Conservation (phyloP, 2,888 invertebrate genomes). For the Carabus problematicus region DNA sequence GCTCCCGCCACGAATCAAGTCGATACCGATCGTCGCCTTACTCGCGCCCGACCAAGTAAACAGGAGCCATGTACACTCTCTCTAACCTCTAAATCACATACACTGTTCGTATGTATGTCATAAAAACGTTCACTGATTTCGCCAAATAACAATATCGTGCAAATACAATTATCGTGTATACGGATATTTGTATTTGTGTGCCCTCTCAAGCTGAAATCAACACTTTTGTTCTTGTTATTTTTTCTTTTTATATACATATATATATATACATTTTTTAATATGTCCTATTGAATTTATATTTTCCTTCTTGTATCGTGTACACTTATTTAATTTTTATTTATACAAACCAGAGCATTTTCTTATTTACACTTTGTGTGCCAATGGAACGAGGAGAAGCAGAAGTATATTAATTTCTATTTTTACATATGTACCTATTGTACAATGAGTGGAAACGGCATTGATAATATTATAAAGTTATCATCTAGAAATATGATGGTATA, state of each 20-base stretch:
- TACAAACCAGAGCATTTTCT: slow-evolving; percentile 26
- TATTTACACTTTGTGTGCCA: slow-evolving; percentile 35
- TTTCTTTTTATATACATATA: slow-evolving; percentile 1
- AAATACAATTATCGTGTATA: background rate
- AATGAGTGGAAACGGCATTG: background rate
- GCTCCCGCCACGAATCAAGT: slow-evolving; percentile 60
- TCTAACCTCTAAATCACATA: slow-evolving; percentile 20
- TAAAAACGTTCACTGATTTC: background rate
- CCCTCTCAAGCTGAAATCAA: background rate
- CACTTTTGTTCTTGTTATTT: too few species aligned
- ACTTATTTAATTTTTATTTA: slow-evolving; percentile 34
- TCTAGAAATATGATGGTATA: background rate
- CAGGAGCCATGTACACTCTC: slow-evolving; percentile 9
- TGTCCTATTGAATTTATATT: slow-evolving; percentile 20
- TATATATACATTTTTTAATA: slow-evolving; percentile 24
- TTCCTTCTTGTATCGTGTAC: slow-evolving; percentile 18
- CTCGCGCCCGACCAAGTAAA: slow-evolving; percentile 65
- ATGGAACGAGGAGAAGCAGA: slow-evolving; percentile 5
- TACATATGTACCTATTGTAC: background rate
- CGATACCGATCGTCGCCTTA: slow-evolving; percentile 68
- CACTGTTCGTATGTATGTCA: slow-evolving; percentile 32
- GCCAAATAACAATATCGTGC: background rate
- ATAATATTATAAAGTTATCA: background rate
- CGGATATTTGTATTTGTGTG: background rate
- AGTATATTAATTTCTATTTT: slow-evolving; percentile 21